Evolutionary conservation across 2,888 invertebrate genomes (phyloP), one percentile per base, ranked within the genome.

Genomic region (Melieria omissa): DNA sequence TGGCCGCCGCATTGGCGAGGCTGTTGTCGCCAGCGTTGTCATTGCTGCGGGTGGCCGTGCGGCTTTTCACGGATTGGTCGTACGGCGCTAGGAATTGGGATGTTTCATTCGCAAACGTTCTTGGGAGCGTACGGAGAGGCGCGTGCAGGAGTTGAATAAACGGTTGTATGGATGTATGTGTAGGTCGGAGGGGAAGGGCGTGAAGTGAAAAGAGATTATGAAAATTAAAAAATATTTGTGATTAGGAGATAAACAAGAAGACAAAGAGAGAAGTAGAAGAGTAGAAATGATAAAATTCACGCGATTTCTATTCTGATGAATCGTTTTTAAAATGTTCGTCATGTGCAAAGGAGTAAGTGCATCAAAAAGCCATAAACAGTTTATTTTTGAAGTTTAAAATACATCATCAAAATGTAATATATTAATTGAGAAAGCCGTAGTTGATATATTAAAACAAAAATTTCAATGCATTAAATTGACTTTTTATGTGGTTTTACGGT

Each of bases 41-140:
- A 57, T 70, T 64, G 14, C 67, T 73, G 29, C 70, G 55, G 44
- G 71, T 74, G 14, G 74, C 67, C 58, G 71, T 77, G 60, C 88
- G 87, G 57, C 89, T 86, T 83, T 91, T 91, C 54, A 91, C 90
- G 41, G 92, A 91, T 60, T 91, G 90, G 85, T 93, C 92, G 78
- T 92, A 93, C 5, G 93, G 92, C 61, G 93, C 92, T 82, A 92
- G 86, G 85, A 93, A 93, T 85, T 92, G 92, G 75, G 91, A 90
- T 63, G 93, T 93, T 88, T 93, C 93, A 80, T 89, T 90, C 73
- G 92, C 92, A 86, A 92, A 93, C 49, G 90, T 91, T 87, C 93
- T 93, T 85, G 74, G 16, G 41, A 10, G 41, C 41, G 14, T 41
- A 29, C 10, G 58, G 58, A 6, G 41, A 29, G 29, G 6, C 41